Evolutionary conservation across 2,888 invertebrate genomes (phyloP), one percentile per base, ranked within the genome.

Genomic region (Arctia plantaginis): DNA sequence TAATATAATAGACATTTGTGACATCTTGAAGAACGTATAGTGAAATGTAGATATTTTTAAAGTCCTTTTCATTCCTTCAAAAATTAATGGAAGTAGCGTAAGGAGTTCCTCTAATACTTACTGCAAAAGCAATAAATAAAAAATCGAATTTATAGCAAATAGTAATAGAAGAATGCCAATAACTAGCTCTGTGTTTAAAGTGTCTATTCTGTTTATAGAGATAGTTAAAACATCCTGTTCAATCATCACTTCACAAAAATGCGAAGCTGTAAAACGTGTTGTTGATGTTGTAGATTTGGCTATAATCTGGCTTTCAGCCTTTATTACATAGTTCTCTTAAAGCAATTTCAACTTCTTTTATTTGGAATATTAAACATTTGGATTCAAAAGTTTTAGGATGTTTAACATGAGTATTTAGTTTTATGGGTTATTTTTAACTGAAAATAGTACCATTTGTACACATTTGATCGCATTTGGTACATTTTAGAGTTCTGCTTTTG

Each of bases 171-270:
- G 51, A 23, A 55, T 23, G 51, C n/a, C 51, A 55, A 55, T 55
- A 55, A 10, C 51, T 55, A 55, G n/a, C 10, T 55, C 23, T 1
- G 41, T 55, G 51, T 55, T 55, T 51, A 1, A 51, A 51, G 51
- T 55, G 10, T 55, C 51, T 55, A n/a, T 55, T 55, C 12, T 55
- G 51, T 55, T 55, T 55, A 23, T n/a, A 55, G n/a, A 55, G n/a
- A 55, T 55, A 55, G n/a, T 23, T 55, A 55, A 55, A 55, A 55
- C 51, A 55, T 55, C 51, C 51, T n/a, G 51, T 55, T 55, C 51
- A 55, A 55, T 55, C 51, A 55, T 2, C 51, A 55, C 51, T 55
- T 55, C 51, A n/a, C 51, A 55, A n/a, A 55, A 55, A 55, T n/a
- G n/a, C 51, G 23, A 12, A 55, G 51, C 51, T 23, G 12, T 55